These are phyloP conservation scores for Leucoptera coffeella DNA, from an alignment of 2,888 invertebrate genomes.

Conservation along the genomic window DNA sequence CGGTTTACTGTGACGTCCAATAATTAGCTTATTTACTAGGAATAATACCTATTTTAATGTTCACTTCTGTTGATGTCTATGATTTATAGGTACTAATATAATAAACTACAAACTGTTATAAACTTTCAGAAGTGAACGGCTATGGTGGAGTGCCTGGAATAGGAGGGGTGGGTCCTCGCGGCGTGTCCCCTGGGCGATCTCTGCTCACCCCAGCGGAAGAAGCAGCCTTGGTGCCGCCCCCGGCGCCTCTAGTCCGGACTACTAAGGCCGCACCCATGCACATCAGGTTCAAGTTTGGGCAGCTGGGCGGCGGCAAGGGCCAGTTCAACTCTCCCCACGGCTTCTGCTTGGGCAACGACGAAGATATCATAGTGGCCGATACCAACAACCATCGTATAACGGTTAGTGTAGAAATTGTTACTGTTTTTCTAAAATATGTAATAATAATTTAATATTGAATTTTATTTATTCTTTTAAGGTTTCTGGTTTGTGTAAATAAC, in stretches of 20 bases:
- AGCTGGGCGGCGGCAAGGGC: constrained; percentile 84
- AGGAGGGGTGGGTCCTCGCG: constrained; percentile 42
- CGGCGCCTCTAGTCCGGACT: constrained; percentile 53
- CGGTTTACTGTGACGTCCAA: no score
- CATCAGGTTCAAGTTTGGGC: constrained; percentile 89
- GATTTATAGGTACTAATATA: not conserved
- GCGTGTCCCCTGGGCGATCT: constrained; percentile 42
- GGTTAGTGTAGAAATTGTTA: no score
- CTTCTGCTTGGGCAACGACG: constrained; percentile 90
- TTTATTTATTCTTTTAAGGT: no score
- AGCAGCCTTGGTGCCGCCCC: constrained; percentile 34
- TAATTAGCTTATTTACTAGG: no score
- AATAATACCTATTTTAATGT: no score
- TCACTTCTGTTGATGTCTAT: not conserved
- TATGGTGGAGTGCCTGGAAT: constrained; percentile 44
- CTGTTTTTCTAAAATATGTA: no score
- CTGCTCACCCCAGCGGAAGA: constrained; percentile 38
- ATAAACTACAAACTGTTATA: constrained; percentile 8
- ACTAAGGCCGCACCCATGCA: constrained; percentile 80
- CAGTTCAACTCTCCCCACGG: constrained; percentile 97
- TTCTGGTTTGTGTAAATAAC: no score
- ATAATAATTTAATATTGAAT: no score
- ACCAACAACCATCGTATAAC: constrained; percentile 96
- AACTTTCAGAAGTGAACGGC: constrained; percentile 35
- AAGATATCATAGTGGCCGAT: constrained; percentile 94